These are phyloP conservation scores for Loripinus fragilis DNA, from an alignment of 2,888 invertebrate genomes.

Conservation along the genomic window DNA sequence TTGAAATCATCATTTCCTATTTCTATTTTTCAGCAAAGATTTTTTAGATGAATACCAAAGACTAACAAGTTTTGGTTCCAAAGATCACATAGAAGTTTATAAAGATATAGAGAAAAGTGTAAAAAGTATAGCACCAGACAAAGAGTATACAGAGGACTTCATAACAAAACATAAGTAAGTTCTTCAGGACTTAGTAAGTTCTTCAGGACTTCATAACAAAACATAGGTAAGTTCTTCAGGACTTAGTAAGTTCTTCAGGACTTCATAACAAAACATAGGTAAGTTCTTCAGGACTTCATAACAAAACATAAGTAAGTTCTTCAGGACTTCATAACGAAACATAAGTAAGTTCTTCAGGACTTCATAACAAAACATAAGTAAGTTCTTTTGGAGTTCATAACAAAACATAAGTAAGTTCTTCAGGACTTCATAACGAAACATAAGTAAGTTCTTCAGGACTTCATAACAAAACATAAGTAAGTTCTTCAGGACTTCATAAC, in stretches of 20 bases:
- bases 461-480: no score
- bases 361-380: no score
- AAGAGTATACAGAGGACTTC: slow-evolving; percentile 93
- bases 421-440: slow-evolving; percentile 93
- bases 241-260: no score
- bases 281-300: no score
- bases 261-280: no score
- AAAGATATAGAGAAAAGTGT: slow-evolving; percentile 90
- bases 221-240: no score
- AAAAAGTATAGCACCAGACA: slow-evolving; percentile 91
- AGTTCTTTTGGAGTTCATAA: no score
- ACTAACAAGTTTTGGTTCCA: slow-evolving; percentile 91
- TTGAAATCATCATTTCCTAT: no score
- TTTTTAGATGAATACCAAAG: slow-evolving; percentile 91
- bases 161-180: slow-evolving; percentile 93
- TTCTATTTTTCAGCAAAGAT: slow-evolving; percentile 78
- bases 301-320: no score
- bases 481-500: slow-evolving; percentile 95
- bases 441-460: slow-evolving; percentile 86
- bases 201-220: no score
- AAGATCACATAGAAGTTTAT: slow-evolving; percentile 92
- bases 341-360: no score
- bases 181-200: neutral
- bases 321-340: no score
- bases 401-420: slow-evolving; percentile 80